Evolutionary conservation across 2,888 invertebrate species (phyloP), one percentile per base, ranked within the genome.

Genomic region (Drosophila hamatofila): DNA sequence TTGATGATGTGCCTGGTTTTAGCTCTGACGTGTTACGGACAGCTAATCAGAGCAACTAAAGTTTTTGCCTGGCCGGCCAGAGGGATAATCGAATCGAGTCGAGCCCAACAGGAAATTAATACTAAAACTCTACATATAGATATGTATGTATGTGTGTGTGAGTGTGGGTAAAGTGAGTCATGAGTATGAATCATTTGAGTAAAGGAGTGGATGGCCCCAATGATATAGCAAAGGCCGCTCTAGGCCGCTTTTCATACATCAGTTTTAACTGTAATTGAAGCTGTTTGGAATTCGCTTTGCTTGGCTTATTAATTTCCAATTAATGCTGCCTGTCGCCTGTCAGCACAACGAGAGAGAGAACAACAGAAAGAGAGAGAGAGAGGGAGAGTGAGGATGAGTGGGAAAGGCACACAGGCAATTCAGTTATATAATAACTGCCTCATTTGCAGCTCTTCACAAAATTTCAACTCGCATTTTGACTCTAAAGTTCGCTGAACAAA

Each of bases 221-320:
- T 14, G 35, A 35, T 14, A 35, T 14, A 11, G 1, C 14, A 35
- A 0, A 11, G 18, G 2, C 35, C 35, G 14, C 35, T 16, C 14
- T 16, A 30, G 30, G 30, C 30, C 12, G 18, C n/a, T 9, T n/a
- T n/a, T 9, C n/a, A n/a, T 18, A 4, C 9, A 9, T 41, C 39
- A 41, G 41, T 18, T 41, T 8, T 30, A 30, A 9, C 30, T 11
- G 37, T 5, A 56, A 57, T 49, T 41, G 56, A 18, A 37, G 18
- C 30, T 37, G 42, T 18, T 41, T 39, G 30, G 46, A 46, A 44
- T 57, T 59, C 65, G 72, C 75, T 89, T 88, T 70, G 73, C 75
- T 78, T 70, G 65, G 83, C 90, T 75, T 80, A 85, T 89, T 89
- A 88, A 89, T 83, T 81, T 70, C 54, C 71, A 75, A 89, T 88